A percentile compares a stretch with the other conserved stretches of the same genome.
phyloP scores from a whole-genome alignment of 1,140 invertebrate species.

The Scaptomyza graminum region DNA sequence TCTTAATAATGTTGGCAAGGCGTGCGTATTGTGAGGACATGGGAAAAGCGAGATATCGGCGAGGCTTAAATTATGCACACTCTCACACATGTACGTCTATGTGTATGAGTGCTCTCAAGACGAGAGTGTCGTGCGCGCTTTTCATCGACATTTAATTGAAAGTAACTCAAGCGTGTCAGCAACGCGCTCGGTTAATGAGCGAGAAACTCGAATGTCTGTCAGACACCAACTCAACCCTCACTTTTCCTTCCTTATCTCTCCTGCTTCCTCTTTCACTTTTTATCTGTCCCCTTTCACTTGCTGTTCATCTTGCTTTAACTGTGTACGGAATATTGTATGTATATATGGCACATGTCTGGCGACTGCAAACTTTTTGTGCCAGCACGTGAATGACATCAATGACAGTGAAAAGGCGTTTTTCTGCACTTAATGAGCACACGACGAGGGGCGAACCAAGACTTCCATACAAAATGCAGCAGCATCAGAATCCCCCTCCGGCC shows the following conservation, averaged over 20 bases:
- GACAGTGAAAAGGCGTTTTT: constrained; percentile 78
- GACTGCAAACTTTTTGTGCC: constrained; percentile 29
- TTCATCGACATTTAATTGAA: constrained; percentile 82
- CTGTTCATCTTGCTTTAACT: constrained; percentile 8
- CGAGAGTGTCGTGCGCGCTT: constrained; percentile 60
- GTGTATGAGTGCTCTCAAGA: constrained; percentile 10
- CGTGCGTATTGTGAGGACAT: constrained; percentile 57
- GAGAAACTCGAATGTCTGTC: constrained; percentile 80
- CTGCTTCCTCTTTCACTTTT: constrained; percentile 16
- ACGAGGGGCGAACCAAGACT: constrained; percentile 18
- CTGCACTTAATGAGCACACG: constrained; percentile 70
- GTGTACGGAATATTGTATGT: constrained; percentile 12
- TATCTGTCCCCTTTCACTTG: constrained; percentile 13
- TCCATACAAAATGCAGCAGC: neutral
- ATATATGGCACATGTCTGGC: constrained; percentile 32
- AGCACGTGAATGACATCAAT: constrained; percentile 78
- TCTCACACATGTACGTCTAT: constrained; percentile 24
- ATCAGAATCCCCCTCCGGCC: neutral
- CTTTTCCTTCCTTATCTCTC: neutral
- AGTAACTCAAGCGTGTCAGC: constrained; percentile 81
- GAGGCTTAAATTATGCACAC: constrained; percentile 78
- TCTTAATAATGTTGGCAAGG: constrained; percentile 48
- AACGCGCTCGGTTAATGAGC: constrained; percentile 80
- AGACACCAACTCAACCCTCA: neutral
- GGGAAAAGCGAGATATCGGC: constrained; percentile 39